Percentiles rank a stretch among this genome's conserved stretches.
phyloP scores from a whole-genome alignment of 2,797 vertebrate species.

The Sparidentex hasta region DNA sequence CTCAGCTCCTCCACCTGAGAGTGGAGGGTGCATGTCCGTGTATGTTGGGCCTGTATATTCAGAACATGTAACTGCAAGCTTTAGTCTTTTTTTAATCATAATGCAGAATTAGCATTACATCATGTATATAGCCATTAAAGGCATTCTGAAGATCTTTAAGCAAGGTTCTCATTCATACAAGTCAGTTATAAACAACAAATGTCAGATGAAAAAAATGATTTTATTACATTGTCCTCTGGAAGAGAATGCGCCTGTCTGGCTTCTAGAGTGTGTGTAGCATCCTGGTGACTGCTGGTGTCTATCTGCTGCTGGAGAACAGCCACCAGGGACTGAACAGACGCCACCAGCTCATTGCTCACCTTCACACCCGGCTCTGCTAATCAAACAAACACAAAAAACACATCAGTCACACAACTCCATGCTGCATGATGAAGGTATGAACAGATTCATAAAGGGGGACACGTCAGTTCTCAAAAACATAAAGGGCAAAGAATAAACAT shows the following conservation, averaged over 20 bases:
- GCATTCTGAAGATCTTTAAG: not conserved
- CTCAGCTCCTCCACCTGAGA: slow-evolving; percentile 78
- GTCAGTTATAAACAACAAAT: not conserved
- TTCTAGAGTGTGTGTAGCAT: slow-evolving; percentile 21
- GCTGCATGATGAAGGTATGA: not conserved
- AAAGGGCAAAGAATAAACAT: not conserved
- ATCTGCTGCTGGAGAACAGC: slow-evolving; percentile 77
- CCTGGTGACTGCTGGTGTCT: slow-evolving; percentile 41
- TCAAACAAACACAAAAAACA: not conserved
- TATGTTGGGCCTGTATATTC: too few species aligned
- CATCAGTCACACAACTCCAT: not conserved
- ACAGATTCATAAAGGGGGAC: not conserved
- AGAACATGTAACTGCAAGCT: not conserved
- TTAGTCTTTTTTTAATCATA: not conserved
- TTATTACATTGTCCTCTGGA: slow-evolving; percentile 60
- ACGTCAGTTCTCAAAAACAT: not conserved
- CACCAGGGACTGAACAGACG: slow-evolving; percentile 80
- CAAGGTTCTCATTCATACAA: not conserved
- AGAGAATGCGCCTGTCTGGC: not conserved
- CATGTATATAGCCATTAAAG: not conserved
- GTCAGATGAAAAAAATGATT: not conserved
- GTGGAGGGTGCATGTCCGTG: too few species aligned
- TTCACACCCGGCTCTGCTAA: slow-evolving; percentile 65
- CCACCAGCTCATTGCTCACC: slow-evolving; percentile 73
- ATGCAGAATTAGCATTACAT: not conserved